Evolutionary conservation across 2,888 invertebrate species (phyloP).

Genomic region (Drosophila quinaria): DNA sequence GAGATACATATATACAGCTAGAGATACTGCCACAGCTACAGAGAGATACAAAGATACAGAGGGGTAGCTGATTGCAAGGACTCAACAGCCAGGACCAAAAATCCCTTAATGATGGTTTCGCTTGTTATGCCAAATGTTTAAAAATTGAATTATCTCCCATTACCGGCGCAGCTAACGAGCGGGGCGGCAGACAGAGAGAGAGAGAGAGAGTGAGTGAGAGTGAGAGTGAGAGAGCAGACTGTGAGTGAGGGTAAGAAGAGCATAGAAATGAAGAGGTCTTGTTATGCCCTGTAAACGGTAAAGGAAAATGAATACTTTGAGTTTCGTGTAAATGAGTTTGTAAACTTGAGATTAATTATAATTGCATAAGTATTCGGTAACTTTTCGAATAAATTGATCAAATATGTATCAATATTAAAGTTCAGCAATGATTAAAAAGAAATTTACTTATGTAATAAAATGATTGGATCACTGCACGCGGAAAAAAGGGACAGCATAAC

Average conservation of each 20-base stretch:
- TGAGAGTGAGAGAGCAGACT: not conserved
- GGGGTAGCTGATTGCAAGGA: conserved; percentile 61
- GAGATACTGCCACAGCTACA: conserved; percentile 11
- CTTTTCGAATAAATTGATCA: not conserved
- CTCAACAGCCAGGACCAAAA: conserved; percentile 65
- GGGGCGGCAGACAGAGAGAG: conserved; percentile 50
- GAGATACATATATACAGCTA: conserved; percentile 20
- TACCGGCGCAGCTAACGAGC: conserved; percentile 83
- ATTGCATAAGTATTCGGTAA: not conserved
- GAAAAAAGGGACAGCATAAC: no score
- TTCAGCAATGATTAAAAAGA: not conserved
- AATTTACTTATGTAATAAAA: not conserved
- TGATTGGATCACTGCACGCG: no score
- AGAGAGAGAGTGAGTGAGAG: conserved; percentile 21
- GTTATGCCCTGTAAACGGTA: conserved; percentile 23
- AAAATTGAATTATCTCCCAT: conserved; percentile 86
- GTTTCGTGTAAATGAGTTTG: not conserved
- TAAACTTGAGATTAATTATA: not conserved
- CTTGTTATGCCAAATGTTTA: conserved; percentile 86
- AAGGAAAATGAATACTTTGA: not conserved
- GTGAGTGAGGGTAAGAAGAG: not conserved
- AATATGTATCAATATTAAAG: not conserved
- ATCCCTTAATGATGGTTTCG: conserved; percentile 86
- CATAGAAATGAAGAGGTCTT: conserved; percentile 38
- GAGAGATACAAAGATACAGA: conserved; percentile 7